Evolutionary conservation across 92 coral and sea anemone genomes (phyloP), one percentile per base, ranked within the genome.

Genomic region (Palythoa heliodiscus): DNA sequence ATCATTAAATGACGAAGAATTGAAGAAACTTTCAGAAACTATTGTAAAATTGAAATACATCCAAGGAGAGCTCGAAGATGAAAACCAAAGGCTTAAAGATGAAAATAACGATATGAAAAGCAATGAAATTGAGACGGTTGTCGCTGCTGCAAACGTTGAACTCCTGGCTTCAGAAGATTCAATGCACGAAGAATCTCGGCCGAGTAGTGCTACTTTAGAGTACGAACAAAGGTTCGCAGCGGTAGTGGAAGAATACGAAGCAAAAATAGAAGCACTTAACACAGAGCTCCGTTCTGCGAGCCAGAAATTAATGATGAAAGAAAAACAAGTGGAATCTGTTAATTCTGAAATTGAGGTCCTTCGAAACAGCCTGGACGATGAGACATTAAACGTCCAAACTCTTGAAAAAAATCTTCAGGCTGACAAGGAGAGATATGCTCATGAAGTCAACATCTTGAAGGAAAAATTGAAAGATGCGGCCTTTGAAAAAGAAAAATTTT

Each of bases 321-420:
- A 43, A 69, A 80, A 80, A 17, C 72, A 69, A 54, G 83, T 88
- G 0, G 91, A 94, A 83, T 94, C 98, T 10, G 29, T 90, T n/a
- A 88, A 63, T 76, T 58, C 89, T 22, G 98, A 94, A 82, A 90
- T 86, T 86, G 89, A 90, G 87, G 90, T 90, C 9, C 84, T 94
- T 63, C 92, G 98, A 17, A 87, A 85, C 73, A 94, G 87, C 38
- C 92, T 94, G 17, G 93, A 94, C 38, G 83, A 94, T 55, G 98
- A 94, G 47, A 90, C 93, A 77, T 72, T 22, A 11, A 53, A 88
- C 13, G 92, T 84, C 3, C 94, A 88, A 38, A 83, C 82, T 53
- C 70, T 89, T 2, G 93, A 94, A 70, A 92, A 90, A 19, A 83
- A 91, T 17, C 73, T 91, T 5, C 83, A 88, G 39, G 78, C 55